Evolutionary conservation across 2,888 invertebrate genomes (phyloP), one percentile per base, ranked within the genome.

Genomic region (Homarus gammarus): DNA sequence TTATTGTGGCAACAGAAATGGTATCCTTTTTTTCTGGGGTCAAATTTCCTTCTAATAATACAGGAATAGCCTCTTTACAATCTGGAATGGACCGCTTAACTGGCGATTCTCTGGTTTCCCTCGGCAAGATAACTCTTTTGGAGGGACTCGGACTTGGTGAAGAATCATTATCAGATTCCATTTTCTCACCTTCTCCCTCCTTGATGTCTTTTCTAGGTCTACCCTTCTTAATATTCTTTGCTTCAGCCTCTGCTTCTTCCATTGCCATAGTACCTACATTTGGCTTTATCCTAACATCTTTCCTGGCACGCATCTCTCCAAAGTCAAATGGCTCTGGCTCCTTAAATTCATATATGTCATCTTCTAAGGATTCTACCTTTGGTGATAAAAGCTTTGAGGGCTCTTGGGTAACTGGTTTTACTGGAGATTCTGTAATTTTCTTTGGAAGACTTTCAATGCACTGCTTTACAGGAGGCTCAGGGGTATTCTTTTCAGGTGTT

Each of bases 261-360:
- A 51, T 44, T 15, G 75, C 61, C 5, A 68, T 64, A 22, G 40
- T 36, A 38, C 87, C 87, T n/a, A 88, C 44, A 49, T 38, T 88
- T 8, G 68, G 12, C 27, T 88, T 88, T 15, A 78, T 88, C 36
- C 87, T 70, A 15, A 68, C 84, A 61, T 91, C 91, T 64, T 91
- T 91, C 44, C 90, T 87, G 6, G 91, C 81, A 12, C 91, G 79
- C 72, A 91, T 91, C 36, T 91, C 91, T 5, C 91, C 90, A 77
- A 91, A 84, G 40, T 91, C 91, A 85, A 91, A 91, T 22, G 91
- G 91, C 27, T 91, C 91, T 40, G 91, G 91, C 64, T 91, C 91
- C 61, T 91, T 91, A 78, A 91, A 91, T 77, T 91, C 91, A 81
- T 91, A 91, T 36, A 91, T 81, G 70, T 91, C 91, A 84, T 91